Percentiles rank a stretch among this genome's conserved stretches.
Conservation (phyloP, 1,140 invertebrate genomes). For the Brachionus rubens region DNA sequence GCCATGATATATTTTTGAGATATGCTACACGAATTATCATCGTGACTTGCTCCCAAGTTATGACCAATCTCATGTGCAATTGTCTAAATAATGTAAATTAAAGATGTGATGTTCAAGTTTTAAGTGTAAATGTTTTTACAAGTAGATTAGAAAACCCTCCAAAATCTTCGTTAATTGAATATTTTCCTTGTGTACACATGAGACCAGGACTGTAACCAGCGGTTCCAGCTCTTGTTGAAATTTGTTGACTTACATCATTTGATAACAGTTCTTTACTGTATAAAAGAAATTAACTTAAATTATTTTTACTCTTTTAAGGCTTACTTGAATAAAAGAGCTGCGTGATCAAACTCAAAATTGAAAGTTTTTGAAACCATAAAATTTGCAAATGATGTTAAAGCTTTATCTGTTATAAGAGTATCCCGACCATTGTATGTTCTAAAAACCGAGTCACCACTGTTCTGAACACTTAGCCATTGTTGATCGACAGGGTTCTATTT, state of each 20-base stretch:
- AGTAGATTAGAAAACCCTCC: slow-evolving; percentile 25
- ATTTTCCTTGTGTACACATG: background rate
- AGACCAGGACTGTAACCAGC: slow-evolving; percentile 10
- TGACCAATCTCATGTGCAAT: slow-evolving; percentile 42
- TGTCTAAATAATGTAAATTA: background rate
- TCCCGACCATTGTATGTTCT: background rate
- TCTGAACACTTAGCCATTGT: background rate
- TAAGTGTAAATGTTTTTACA: background rate
- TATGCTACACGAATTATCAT: background rate
- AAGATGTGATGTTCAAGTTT: background rate
- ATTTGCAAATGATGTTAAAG: background rate
- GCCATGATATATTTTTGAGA: slow-evolving; percentile 19
- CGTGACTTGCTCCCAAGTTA: background rate
- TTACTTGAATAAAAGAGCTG: slow-evolving; percentile 29
- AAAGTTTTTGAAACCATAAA: slow-evolving; percentile 25
- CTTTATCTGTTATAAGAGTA: background rate
- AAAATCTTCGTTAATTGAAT: slow-evolving; percentile 40
- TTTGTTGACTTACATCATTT: background rate
- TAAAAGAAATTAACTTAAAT: background rate
- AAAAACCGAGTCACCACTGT: background rate
- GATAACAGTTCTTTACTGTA: slow-evolving; percentile 22
- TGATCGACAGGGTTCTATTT: background rate
- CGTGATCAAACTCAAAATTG: slow-evolving; percentile 37
- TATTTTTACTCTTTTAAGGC: background rate
- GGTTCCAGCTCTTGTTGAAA: background rate